These are phyloP conservation scores for Endomychus coccineus DNA, from an alignment of 2,888 invertebrate genomes.

Conservation along the genomic window DNA sequence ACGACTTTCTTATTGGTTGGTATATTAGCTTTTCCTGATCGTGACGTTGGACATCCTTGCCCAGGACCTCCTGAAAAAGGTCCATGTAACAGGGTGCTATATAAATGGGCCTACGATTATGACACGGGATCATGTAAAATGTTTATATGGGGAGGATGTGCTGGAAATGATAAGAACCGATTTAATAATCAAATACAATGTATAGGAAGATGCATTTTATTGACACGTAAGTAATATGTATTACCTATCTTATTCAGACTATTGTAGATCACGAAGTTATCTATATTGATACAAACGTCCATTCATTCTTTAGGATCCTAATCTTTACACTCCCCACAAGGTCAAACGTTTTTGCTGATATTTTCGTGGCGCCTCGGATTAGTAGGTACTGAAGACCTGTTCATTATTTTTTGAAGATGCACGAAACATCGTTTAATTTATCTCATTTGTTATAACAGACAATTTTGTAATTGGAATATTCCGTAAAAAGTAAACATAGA, in stretches of 20 bases:
- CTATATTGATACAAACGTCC: too few species aligned
- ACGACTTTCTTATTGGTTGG: constrained; percentile 17
- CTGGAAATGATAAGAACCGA: constrained; percentile 58
- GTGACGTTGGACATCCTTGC: constrained; percentile 39
- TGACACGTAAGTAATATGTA: constrained; percentile 45
- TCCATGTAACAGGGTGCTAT: constrained; percentile 56
- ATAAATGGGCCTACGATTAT: constrained; percentile 61
- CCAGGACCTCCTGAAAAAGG: constrained; percentile 47
- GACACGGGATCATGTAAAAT: constrained; percentile 52
- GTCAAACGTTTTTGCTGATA: too few species aligned
- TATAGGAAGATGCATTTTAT: constrained; percentile 55
- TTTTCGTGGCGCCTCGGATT: too few species aligned
- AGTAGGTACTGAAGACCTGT: too few species aligned
- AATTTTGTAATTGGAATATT: too few species aligned
- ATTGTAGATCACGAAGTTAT: too few species aligned
- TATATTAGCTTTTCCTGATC: constrained; percentile 23
- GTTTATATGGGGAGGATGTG: constrained; percentile 63
- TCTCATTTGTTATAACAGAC: too few species aligned
- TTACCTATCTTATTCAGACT: not conserved
- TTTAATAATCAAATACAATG: constrained; percentile 62
- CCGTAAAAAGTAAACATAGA: too few species aligned
- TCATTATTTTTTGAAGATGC: too few species aligned
- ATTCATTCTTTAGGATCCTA: too few species aligned
- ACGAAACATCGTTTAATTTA: too few species aligned
- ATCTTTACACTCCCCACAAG: too few species aligned